Conservation (phyloP, 2,888 invertebrate genomes). For the Nemapogon koenigi region DNA sequence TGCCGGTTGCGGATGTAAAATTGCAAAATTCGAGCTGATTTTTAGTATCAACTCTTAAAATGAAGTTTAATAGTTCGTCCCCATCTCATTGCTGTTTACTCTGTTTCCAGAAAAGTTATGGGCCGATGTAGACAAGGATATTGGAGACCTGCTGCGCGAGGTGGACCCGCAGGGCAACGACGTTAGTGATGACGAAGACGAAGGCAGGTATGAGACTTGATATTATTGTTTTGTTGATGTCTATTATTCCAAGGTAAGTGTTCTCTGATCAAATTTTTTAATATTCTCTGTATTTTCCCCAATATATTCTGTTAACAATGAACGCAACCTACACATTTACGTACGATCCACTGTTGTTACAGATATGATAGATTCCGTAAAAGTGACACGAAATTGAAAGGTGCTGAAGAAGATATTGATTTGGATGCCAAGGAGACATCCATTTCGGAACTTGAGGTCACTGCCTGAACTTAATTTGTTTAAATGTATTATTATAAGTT, state of each 20-base stretch:
- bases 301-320: no score
- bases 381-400: slow-evolving; percentile 65
- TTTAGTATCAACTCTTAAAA: no score
- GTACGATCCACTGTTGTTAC: slow-evolving; percentile 21
- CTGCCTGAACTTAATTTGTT: slow-evolving; percentile 27
- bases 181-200: slow-evolving; percentile 73
- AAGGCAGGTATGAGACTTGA: slow-evolving; percentile 50
- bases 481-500: no score
- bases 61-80: no score
- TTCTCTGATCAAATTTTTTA: no score
- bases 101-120: slow-evolving; percentile 81
- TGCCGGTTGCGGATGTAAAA: no score
- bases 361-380: slow-evolving; percentile 71
- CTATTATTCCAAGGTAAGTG: no score
- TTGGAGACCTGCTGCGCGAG: slow-evolving; percentile 76
- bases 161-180: slow-evolving; percentile 74
- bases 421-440: slow-evolving; percentile 40
- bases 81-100: no score
- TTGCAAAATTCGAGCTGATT: no score
- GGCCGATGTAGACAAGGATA: slow-evolving; percentile 84
- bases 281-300: no score
- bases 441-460: slow-evolving; percentile 33
- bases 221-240: background rate
- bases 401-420: slow-evolving; percentile 37
- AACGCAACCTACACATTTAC: no score